phyloP scores from a whole-genome alignment of 2,888 invertebrate genomes.

The Hemithea aestivaria region DNA sequence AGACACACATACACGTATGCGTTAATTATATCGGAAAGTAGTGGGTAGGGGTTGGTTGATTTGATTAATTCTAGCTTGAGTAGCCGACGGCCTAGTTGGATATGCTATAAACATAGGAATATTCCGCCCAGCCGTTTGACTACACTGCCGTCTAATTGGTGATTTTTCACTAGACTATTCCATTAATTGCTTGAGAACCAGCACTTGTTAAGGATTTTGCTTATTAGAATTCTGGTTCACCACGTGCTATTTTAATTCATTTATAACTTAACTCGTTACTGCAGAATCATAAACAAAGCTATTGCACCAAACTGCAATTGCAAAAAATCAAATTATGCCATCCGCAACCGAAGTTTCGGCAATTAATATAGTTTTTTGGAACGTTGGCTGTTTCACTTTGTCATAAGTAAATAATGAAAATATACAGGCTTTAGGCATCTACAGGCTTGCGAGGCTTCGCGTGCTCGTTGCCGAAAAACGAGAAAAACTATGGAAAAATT shows the following conservation, averaged over 20 bases:
- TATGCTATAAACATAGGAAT: slow-evolving; percentile 69
- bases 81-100: slow-evolving; percentile 66
- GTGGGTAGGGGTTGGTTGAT: slow-evolving; percentile 77
- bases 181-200: slow-evolving; percentile 13
- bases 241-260: too few species aligned
- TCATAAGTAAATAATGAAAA: slow-evolving; percentile 62
- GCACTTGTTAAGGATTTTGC: slow-evolving; percentile 11
- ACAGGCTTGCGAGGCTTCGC: slow-evolving; percentile 52
- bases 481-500: slow-evolving; percentile 60
- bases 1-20: slow-evolving; percentile 67
- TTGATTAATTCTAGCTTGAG: slow-evolving; percentile 77
- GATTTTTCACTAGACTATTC: slow-evolving; percentile 40
- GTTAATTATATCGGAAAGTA: slow-evolving; percentile 80
- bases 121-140: slow-evolving; percentile 55
- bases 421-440: slow-evolving; percentile 48
- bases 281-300: slow-evolving; percentile 15
- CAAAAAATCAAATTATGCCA: slow-evolving; percentile 44
- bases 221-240: background rate
- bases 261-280: slow-evolving; percentile 1
- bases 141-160: slow-evolving; percentile 50
- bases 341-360: slow-evolving; percentile 46
- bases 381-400: slow-evolving; percentile 56
- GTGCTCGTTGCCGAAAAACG: slow-evolving; percentile 66
- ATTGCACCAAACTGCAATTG: slow-evolving; percentile 29
- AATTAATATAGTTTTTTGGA: slow-evolving; percentile 64